Percentiles rank a stretch among this genome's conserved stretches.
Conservation (phyloP, 2,113 vertebrate genomes). For the Gallinago jamesoni region DNA sequence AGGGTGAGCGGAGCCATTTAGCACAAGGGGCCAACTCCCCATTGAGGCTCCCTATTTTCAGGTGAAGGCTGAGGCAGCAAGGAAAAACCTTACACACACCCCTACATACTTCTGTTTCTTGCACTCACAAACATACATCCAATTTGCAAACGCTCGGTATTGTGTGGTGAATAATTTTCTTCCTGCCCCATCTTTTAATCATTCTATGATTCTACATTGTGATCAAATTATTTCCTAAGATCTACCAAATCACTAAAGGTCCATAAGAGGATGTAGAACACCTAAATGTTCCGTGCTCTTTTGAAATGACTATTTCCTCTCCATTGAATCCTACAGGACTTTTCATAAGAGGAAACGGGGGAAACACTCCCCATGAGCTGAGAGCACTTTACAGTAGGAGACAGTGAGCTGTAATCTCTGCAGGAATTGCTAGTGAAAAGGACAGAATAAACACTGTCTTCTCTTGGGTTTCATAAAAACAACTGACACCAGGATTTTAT, state of each 20-base stretch:
- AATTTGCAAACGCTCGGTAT: neutral
- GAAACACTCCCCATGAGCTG: neutral
- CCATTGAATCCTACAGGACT: neutral
- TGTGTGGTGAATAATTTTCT: neutral
- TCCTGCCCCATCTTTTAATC: neutral
- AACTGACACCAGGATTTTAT: neutral
- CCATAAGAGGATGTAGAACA: neutral
- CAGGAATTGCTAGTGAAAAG: neutral
- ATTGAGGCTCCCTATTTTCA: neutral
- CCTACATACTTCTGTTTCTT: neutral
- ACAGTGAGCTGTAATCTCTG: neutral
- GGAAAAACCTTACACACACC: accelerated
- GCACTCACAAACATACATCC: neutral
- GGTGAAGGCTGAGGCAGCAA: neutral
- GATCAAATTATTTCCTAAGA: neutral
- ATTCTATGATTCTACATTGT: neutral
- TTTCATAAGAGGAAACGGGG: neutral
- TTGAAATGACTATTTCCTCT: neutral
- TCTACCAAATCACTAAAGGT: neutral
- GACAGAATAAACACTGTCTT: neutral
- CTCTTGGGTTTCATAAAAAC: slow-evolving; percentile 4
- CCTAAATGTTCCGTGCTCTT: neutral
- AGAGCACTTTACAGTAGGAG: neutral
- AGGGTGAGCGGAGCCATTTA: neutral
- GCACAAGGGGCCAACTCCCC: neutral